Percentiles rank a stretch among this genome's conserved stretches.
phyloP scores from a whole-genome alignment of 2,797 vertebrate species.

The Luscinia luscinia region DNA sequence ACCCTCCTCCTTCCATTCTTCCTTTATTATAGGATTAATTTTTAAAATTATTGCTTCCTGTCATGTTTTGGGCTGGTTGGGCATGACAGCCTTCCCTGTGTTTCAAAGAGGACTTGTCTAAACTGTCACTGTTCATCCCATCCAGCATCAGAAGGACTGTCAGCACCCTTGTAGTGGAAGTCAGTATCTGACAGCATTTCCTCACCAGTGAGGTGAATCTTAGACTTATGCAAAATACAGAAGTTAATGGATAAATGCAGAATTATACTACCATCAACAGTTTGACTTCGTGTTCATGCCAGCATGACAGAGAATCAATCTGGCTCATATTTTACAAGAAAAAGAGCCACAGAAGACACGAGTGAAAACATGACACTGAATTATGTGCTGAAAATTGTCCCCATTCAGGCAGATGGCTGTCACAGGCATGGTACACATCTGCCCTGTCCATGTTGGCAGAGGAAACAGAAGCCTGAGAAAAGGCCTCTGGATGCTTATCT shows the following conservation, averaged over 20 bases:
- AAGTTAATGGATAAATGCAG: not conserved
- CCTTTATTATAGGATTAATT: not conserved
- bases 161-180: not conserved
- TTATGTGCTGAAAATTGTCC: not conserved
- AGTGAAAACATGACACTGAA: not conserved
- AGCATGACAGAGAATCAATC: not conserved
- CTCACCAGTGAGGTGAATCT: not conserved
- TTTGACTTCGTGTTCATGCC: not conserved
- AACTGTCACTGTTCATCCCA: slow-evolving; percentile 14
- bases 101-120: not conserved
- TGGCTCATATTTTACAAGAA: not conserved
- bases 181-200: not conserved
- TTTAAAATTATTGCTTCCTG: not conserved
- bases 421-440: not conserved
- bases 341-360: not conserved
- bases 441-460: not conserved
- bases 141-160: not conserved
- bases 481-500: not conserved
- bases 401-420: not conserved
- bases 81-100: not conserved
- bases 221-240: not conserved
- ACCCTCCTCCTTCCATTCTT: not conserved
- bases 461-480: not conserved
- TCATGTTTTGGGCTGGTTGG: not conserved
- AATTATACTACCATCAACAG: not conserved